A percentile compares a stretch with the other conserved stretches of the same genome.
These are phyloP conservation scores for Hemithea aestivaria DNA, from an alignment of 2,888 invertebrate species.

Conservation along the genomic window DNA sequence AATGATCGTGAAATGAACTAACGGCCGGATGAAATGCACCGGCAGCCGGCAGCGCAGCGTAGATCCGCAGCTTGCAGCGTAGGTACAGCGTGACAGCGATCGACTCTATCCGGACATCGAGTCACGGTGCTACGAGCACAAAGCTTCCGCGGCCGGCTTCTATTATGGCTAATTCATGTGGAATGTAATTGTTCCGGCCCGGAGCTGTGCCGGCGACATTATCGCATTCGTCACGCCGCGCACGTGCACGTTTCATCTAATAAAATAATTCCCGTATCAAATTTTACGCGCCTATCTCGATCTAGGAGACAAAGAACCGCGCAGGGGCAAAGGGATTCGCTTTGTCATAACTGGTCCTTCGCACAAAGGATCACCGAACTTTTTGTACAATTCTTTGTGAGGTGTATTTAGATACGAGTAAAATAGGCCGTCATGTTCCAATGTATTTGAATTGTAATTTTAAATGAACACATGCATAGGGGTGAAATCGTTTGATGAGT, in stretches of 20 bases:
- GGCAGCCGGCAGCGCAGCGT: slow-evolving; percentile 15
- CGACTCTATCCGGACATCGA: slow-evolving; percentile 49
- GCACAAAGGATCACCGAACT: slow-evolving; percentile 67
- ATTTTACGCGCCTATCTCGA: slow-evolving; percentile 77
- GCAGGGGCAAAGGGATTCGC: slow-evolving; percentile 62
- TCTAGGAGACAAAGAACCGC: slow-evolving; percentile 69
- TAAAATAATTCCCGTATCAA: slow-evolving; percentile 79
- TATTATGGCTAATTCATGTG: slow-evolving; percentile 72
- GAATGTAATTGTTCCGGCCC: slow-evolving; percentile 70
- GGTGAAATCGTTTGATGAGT: slow-evolving; percentile 22
- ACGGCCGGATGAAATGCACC: background rate
- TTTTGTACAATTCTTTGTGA: slow-evolving; percentile 59
- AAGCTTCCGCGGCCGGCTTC: slow-evolving; percentile 62
- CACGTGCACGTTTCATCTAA: slow-evolving; percentile 76
- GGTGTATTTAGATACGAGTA: slow-evolving; percentile 55
- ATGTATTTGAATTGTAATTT: slow-evolving; percentile 37
- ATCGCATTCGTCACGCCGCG: slow-evolving; percentile 76
- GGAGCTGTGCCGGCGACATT: slow-evolving; percentile 57
- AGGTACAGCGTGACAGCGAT: slow-evolving; percentile 50
- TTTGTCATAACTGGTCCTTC: slow-evolving; percentile 72
- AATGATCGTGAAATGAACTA: background rate
- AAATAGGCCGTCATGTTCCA: slow-evolving; percentile 57
- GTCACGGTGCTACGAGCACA: slow-evolving; percentile 59
- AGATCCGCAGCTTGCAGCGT: slow-evolving; percentile 34
- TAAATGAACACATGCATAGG: slow-evolving; percentile 15